Evolutionary conservation across 2,888 invertebrate genomes (phyloP).

Genomic region (Nemotelus pantherinus): DNA sequence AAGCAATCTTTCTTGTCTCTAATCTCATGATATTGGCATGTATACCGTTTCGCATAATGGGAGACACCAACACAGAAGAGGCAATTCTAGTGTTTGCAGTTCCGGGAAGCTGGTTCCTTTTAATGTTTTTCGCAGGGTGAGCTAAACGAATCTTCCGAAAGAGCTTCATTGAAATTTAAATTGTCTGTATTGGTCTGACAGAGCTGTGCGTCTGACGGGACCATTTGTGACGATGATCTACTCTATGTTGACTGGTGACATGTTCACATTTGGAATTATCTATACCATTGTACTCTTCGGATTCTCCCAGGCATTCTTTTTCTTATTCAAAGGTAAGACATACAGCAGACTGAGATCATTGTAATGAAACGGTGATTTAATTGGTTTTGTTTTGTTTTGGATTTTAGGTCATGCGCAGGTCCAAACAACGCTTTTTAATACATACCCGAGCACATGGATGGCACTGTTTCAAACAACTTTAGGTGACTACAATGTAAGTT

Average conservation of each 20-base stretch:
- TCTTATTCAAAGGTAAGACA: constrained; percentile 82
- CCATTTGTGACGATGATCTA: constrained; percentile 99
- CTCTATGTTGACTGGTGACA: constrained; percentile 98
- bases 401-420: constrained; percentile 78
- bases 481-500: constrained; percentile 94
- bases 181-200: constrained; percentile 61
- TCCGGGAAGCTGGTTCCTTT: constrained; percentile 95
- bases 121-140: constrained; percentile 99
- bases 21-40: constrained; percentile 90
- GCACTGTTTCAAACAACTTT: constrained; percentile 97
- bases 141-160: constrained; percentile 20
- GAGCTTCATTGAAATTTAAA: neutral
- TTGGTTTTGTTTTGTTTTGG: too few species aligned
- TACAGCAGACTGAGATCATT: neutral
- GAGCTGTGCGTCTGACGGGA: constrained; percentile 93
- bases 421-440: constrained; percentile 81
- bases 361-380: too few species aligned
- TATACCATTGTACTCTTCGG: constrained; percentile 94
- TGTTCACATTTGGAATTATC: constrained; percentile 98
- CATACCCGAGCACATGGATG: constrained; percentile 95
- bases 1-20: constrained; percentile 90
- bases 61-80: constrained; percentile 84
- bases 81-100: constrained; percentile 90
- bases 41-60: constrained; percentile 84
- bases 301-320: constrained; percentile 95